Evolutionary conservation across 2,797 vertebrate species (phyloP).

Genomic region (Eremophila alpestris): DNA sequence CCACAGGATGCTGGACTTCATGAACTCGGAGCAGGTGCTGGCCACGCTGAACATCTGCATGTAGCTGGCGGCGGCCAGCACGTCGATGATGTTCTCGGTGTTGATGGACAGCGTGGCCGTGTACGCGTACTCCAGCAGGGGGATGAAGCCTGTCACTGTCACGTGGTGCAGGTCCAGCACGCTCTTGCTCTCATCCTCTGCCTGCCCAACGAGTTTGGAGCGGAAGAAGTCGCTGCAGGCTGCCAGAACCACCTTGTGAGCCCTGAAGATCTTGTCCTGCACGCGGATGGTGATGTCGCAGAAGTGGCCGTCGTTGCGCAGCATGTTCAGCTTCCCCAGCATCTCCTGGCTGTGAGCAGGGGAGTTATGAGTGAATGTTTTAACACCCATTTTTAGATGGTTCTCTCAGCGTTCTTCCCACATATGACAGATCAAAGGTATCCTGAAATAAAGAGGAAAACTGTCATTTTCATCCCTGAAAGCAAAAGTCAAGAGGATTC

Average conservation of each 20-base stretch:
- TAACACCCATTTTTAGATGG: constrained; percentile 82
- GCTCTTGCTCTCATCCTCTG: constrained; percentile 89
- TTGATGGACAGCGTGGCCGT: constrained; percentile 97
- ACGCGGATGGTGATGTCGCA: constrained; percentile 98
- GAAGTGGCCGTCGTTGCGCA: constrained; percentile 90
- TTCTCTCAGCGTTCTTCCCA: constrained; percentile 67
- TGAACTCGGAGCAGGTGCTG: constrained; percentile 97
- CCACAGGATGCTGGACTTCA: constrained; percentile 99
- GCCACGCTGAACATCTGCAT: constrained; percentile 98
- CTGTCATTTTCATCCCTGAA: neutral
- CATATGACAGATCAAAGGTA: constrained; percentile 65
- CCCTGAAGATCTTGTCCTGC: constrained; percentile 96
- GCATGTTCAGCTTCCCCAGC: constrained; percentile 91
- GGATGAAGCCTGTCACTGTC: constrained; percentile 92
- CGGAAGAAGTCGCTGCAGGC: constrained; percentile 98
- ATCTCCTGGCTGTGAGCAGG: constrained; percentile 94
- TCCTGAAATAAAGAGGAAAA: constrained; percentile 70
- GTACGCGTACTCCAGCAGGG: constrained; percentile 96
- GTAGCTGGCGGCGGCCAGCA: constrained; percentile 96
- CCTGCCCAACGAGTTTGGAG: constrained; percentile 90
- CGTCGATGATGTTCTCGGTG: constrained; percentile 98
- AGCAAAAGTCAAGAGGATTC: neutral
- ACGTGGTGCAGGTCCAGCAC: constrained; percentile 93
- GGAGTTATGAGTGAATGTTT: constrained; percentile 89
- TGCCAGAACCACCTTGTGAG: constrained; percentile 98